Percentiles rank a stretch among this genome's conserved stretches.
phyloP scores from a whole-genome alignment of 2,797 vertebrate genomes.

The Labroides dimidiatus region DNA sequence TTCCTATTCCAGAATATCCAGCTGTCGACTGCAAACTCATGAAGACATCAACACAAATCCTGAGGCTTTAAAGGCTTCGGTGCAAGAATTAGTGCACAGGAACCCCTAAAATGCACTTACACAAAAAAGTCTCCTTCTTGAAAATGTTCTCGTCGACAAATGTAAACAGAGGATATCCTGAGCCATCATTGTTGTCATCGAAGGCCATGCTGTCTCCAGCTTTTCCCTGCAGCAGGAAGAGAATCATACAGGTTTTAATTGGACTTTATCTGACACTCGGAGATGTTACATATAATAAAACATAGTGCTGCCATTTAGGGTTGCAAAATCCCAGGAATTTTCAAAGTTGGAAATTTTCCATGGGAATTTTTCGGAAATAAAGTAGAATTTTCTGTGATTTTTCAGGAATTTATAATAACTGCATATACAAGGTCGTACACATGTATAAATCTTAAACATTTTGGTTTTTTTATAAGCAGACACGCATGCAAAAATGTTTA shows the following conservation, averaged over 20 bases:
- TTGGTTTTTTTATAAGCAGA: too few relatives aligned
- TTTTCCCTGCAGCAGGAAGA: slow-evolving; percentile 75
- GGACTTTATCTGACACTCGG: background rate
- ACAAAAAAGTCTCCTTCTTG: slow-evolving; percentile 86
- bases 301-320: too few relatives aligned
- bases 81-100: too few relatives aligned
- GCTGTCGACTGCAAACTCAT: background rate
- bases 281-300: background rate
- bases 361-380: too few relatives aligned
- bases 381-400: too few relatives aligned
- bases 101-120: slow-evolving; percentile 41
- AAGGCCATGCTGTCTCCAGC: slow-evolving; percentile 66
- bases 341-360: too few relatives aligned
- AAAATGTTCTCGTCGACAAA: slow-evolving; percentile 86
- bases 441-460: too few relatives aligned
- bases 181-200: slow-evolving; percentile 71
- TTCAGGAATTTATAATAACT: too few relatives aligned
- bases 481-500: too few relatives aligned
- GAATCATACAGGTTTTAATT: background rate
- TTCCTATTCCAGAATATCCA: background rate
- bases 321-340: too few relatives aligned
- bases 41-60: background rate
- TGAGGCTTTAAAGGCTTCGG: too few relatives aligned
- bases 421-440: too few relatives aligned
- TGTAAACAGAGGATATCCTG: slow-evolving; percentile 82